A percentile compares a stretch with the other conserved stretches of the same genome.
Evolutionary conservation across 2,888 invertebrate species (phyloP).

Genomic region (Lasioglossum marginatum): DNA sequence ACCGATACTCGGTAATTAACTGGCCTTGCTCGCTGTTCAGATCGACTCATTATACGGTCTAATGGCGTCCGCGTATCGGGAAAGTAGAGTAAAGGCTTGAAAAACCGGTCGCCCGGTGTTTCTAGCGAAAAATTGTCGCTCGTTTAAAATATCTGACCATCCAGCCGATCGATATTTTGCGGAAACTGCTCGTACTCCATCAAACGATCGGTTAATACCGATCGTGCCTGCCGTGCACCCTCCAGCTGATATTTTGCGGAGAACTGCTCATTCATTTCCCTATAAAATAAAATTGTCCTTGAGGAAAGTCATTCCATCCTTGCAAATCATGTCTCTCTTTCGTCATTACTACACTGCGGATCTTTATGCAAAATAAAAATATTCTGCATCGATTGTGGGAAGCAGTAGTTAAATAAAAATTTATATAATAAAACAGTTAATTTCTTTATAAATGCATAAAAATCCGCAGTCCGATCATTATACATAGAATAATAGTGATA

Average conservation of each 20-base stretch:
- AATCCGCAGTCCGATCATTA: neutral
- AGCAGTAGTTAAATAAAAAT: no score
- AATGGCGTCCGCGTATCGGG: conserved; percentile 12
- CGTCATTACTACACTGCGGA: neutral
- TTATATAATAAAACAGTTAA: no score
- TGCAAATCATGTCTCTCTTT: neutral
- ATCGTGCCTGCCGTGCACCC: neutral
- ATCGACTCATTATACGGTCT: conserved; percentile 11
- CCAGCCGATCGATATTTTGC: neutral
- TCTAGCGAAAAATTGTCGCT: conserved; percentile 26
- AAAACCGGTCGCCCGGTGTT: conserved; percentile 33
- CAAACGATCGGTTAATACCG: neutral
- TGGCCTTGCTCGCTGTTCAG: conserved; percentile 3
- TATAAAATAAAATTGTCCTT: no score
- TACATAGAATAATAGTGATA: neutral
- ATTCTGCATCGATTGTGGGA: no score
- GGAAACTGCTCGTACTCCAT: neutral
- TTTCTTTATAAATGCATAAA: no score
- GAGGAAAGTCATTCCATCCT: neutral
- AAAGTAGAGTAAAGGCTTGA: conserved; percentile 19
- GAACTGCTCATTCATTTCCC: neutral
- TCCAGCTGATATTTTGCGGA: no score
- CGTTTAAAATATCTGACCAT: conserved; percentile 1
- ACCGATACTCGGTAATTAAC: conserved; percentile 64
- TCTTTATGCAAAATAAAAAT: no score